Conservation (phyloP, 2,888 invertebrate species). For the Eurytoma adleriae region DNA sequence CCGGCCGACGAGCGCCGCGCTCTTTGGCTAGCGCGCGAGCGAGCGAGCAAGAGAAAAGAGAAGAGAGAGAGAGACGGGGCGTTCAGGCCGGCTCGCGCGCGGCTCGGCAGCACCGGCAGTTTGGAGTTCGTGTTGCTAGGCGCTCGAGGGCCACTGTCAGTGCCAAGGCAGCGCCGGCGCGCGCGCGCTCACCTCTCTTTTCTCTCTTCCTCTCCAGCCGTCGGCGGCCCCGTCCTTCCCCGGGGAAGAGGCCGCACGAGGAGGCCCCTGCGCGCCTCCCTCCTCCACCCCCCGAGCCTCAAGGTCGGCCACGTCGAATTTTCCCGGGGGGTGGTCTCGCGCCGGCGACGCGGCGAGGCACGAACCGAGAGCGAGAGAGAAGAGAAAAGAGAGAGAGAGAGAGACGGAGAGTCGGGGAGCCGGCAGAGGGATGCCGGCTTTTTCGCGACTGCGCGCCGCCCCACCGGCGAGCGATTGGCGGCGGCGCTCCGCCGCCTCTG, state of each 20-base stretch:
- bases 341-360: background rate
- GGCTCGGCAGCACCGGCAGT: constrained; percentile 58
- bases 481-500: constrained; percentile 10
- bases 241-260: constrained; percentile 39
- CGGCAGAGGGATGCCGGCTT: constrained; percentile 47
- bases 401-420: constrained; percentile 23
- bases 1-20: too few relatives aligned
- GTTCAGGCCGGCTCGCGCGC: constrained; percentile 5
- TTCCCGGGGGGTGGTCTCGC: constrained; percentile 21
- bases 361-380: constrained; percentile 5
- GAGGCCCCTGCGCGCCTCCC: background rate
- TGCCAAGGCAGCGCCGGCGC: constrained; percentile 71
- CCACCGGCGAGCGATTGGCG: constrained; percentile 24
- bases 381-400: constrained; percentile 7
- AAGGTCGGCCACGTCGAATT: constrained; percentile 19
- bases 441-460: constrained; percentile 53
- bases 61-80: constrained; percentile 27
- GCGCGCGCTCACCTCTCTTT: constrained; percentile 23
- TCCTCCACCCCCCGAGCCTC: background rate
- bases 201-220: constrained; percentile 7
- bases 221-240: background rate
- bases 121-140: constrained; percentile 73
- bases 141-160: constrained; percentile 73
- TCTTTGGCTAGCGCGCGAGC: background rate
- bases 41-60: constrained; percentile 49